Conservation (phyloP, 2,113 vertebrate species). For the Neodontobutis hainanensis region DNA sequence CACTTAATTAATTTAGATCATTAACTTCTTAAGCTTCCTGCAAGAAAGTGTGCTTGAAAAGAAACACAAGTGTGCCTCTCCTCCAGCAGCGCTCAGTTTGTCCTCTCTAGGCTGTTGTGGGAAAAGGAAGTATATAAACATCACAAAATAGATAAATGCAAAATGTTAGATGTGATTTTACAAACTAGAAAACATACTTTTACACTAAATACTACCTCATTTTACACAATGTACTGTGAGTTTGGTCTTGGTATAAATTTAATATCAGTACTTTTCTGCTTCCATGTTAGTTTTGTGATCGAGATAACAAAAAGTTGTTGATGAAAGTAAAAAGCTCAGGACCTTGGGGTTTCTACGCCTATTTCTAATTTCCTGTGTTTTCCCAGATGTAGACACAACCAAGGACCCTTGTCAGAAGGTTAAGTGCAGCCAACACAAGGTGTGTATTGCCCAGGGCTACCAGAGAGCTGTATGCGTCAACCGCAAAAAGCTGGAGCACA, state of each 20-base stretch:
- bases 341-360: not conserved
- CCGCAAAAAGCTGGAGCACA: conserved; percentile 95
- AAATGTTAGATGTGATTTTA: no score
- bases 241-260: not conserved
- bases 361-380: conserved; percentile 31
- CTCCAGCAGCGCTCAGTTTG: no score
- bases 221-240: not conserved
- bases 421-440: conserved; percentile 96
- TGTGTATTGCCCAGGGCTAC: conserved; percentile 94
- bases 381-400: conserved; percentile 91
- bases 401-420: conserved; percentile 99
- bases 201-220: no score
- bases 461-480: conserved; percentile 96
- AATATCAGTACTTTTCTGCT: not conserved
- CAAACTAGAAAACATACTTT: no score
- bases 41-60: no score
- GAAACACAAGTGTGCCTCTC: no score
- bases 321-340: not conserved
- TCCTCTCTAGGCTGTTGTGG: no score
- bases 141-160: no score
- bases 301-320: conserved; percentile 7
- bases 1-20: no score
- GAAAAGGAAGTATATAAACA: no score
- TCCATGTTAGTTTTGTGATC: not conserved
- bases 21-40: no score